These are phyloP conservation scores for Holcopasites calliopsidis DNA, from an alignment of 1,140 invertebrate species.

Conservation along the genomic window DNA sequence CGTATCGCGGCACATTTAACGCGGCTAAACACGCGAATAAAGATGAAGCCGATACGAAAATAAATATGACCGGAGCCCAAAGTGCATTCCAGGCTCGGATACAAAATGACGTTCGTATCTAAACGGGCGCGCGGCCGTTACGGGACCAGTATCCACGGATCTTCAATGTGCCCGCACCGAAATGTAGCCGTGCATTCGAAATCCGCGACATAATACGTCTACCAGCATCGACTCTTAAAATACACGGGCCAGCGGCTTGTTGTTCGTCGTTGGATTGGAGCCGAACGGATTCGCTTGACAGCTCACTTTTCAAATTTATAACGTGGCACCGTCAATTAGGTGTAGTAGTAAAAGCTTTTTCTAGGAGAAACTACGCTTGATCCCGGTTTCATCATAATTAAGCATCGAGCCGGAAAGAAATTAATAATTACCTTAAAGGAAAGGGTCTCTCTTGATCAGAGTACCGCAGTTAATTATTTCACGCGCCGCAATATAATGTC, in stretches of 20 bases:
- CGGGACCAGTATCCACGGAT: conserved; percentile 55
- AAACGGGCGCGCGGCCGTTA: conserved; percentile 44
- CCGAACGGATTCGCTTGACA: conserved; percentile 47
- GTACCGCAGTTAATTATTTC: too few species aligned
- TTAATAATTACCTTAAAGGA: too few species aligned
- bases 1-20: conserved; percentile 45
- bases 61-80: conserved; percentile 48
- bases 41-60: conserved; percentile 53
- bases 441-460: too few species aligned
- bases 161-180: conserved; percentile 51
- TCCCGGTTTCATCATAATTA: too few species aligned
- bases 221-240: conserved; percentile 55
- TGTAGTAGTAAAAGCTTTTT: background rate
- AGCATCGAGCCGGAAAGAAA: too few species aligned
- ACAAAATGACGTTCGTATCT: conserved; percentile 59
- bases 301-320: conserved; percentile 48
- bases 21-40: conserved; percentile 55
- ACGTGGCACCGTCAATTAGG: background rate
- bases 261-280: conserved; percentile 45
- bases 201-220: conserved; percentile 59
- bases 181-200: conserved; percentile 48
- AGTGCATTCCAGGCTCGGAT: conserved; percentile 56
- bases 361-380: background rate
- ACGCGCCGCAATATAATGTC: too few species aligned
- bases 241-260: conserved; percentile 36